Percentiles rank a stretch among this genome's conserved stretches.
These are phyloP conservation scores for Centropus bengalensis DNA, from an alignment of 2,113 vertebrate species.

Conservation along the genomic window DNA sequence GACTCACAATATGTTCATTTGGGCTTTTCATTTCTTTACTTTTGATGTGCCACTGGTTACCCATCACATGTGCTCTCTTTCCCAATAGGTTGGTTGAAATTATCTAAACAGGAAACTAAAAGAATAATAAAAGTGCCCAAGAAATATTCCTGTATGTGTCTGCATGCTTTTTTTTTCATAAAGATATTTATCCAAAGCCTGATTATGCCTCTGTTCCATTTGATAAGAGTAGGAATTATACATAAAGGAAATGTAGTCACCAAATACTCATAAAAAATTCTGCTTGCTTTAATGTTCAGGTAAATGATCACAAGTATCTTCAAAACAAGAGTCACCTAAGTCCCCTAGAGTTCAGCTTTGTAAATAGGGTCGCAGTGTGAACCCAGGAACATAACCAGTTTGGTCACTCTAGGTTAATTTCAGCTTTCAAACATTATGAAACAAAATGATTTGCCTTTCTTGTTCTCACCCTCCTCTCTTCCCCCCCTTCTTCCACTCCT, in stretches of 20 bases:
- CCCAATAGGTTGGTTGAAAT: neutral
- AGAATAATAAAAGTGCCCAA: neutral
- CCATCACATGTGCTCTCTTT: neutral
- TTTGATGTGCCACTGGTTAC: neutral
- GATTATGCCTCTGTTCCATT: neutral
- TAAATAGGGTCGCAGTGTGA: neutral
- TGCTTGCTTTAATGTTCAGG: neutral
- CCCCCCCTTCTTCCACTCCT: neutral
- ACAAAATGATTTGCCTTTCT: neutral
- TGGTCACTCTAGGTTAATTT: constrained; percentile 19
- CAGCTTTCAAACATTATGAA: neutral
- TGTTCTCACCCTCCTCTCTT: no score
- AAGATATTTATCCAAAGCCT: neutral
- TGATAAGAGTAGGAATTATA: neutral
- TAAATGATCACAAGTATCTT: neutral
- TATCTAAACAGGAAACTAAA: neutral
- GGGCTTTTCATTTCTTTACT: neutral
- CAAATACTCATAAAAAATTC: neutral
- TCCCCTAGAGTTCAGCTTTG: neutral
- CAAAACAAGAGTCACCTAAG: neutral
- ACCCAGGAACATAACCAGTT: neutral
- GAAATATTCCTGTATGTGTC: neutral
- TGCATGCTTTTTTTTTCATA: neutral
- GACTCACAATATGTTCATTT: neutral
- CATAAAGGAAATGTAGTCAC: neutral